These are phyloP conservation scores for Trissoscelio sp. DNA, from an alignment of 2,888 invertebrate species.

Conservation along the genomic window DNA sequence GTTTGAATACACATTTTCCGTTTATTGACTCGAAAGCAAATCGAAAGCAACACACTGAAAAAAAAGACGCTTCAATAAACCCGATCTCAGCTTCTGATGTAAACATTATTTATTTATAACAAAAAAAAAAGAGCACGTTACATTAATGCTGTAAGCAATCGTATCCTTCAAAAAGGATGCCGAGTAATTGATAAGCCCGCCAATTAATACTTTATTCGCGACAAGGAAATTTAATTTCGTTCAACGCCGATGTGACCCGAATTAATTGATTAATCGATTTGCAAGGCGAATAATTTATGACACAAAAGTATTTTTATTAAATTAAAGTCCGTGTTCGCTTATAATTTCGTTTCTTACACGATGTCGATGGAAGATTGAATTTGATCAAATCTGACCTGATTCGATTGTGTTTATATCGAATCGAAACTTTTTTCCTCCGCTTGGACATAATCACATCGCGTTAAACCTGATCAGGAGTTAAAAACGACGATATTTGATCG, in stretches of 20 bases:
- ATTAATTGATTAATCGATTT: background rate
- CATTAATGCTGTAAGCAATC: too few relatives aligned
- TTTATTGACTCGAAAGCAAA: conserved; percentile 58
- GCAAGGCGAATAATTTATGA: background rate
- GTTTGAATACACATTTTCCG: conserved; percentile 52
- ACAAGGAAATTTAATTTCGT: conserved; percentile 2
- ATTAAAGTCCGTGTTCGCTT: background rate
- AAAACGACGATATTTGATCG: conserved; percentile 14
- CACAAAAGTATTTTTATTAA: conserved; percentile 15
- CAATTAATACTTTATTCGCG: background rate
- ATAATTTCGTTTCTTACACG: background rate
- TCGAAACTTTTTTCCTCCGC: conserved; percentile 6
- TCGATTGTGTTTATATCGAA: conserved; percentile 18
- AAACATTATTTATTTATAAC: conserved; percentile 2
- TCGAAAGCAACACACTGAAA: conserved; percentile 38
- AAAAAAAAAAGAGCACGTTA: background rate
- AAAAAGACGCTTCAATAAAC: conserved; percentile 7
- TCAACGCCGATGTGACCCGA: background rate
- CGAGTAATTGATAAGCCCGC: background rate
- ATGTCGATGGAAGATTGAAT: too few relatives aligned
- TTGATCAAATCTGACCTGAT: conserved; percentile 22
- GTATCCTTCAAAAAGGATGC: background rate
- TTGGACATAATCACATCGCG: conserved; percentile 20
- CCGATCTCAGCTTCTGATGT: background rate
- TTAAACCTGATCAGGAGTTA: conserved; percentile 13